Evolutionary conservation across 2,113 vertebrate genomes (phyloP).

Genomic region (Scomber scombrus): DNA sequence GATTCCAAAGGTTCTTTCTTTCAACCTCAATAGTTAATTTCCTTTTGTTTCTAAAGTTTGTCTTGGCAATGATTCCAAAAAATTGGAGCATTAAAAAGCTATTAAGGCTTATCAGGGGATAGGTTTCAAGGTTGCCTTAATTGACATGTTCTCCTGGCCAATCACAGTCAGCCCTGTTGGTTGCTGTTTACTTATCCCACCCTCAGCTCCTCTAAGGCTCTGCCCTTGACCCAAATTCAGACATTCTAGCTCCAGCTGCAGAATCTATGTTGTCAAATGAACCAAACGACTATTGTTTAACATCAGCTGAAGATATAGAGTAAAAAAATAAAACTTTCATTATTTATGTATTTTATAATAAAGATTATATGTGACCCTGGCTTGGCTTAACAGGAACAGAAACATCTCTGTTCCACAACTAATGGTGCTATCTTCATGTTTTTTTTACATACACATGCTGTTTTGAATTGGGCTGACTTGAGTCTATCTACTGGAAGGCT

Average conservation of each 20-base stretch:
- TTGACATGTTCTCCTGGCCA: conserved; percentile 10
- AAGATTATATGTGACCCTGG: neutral
- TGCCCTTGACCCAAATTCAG: neutral
- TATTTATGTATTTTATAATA: too few species aligned
- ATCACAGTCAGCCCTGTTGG: neutral
- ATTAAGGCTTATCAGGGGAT: conserved; percentile 1
- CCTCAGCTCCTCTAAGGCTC: neutral
- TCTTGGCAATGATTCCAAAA: conserved; percentile 1
- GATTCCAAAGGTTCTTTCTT: neutral
- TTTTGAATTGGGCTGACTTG: neutral
- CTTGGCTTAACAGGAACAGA: neutral
- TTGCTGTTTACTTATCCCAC: neutral
- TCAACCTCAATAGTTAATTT: neutral
- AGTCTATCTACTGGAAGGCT: neutral
- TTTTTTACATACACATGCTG: neutral
- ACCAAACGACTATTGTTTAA: neutral
- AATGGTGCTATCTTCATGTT: neutral
- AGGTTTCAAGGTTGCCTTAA: conserved; percentile 14
- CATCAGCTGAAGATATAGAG: neutral
- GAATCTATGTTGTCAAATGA: too few species aligned
- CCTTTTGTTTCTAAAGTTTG: neutral
- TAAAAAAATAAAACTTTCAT: neutral
- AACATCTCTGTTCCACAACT: neutral
- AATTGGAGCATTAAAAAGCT: neutral
- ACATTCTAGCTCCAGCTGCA: neutral